Percentiles rank a stretch among this genome's conserved stretches.
Evolutionary conservation across 2,797 vertebrate species (phyloP).

Genomic region (Acridotheres tristis): DNA sequence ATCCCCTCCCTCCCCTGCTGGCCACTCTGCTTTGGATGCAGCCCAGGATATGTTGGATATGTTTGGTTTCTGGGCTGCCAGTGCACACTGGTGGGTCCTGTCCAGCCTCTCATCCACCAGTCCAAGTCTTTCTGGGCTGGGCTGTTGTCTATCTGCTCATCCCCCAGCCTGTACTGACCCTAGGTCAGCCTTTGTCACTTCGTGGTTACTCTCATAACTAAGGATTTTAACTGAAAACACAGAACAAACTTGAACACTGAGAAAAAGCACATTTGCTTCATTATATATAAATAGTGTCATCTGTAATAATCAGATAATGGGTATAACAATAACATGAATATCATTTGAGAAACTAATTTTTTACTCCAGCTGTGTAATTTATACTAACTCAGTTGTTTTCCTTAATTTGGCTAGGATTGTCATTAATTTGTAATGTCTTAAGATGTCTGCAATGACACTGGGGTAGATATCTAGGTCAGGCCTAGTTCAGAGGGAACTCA

Average conservation of each 20-base stretch:
- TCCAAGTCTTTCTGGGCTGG: neutral
- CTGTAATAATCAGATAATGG: constrained; percentile 14
- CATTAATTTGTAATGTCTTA: neutral
- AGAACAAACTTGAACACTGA: neutral
- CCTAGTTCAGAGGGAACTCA: neutral
- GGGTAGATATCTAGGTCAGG: neutral
- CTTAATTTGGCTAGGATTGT: neutral
- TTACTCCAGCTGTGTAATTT: neutral
- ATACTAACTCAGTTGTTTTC: neutral
- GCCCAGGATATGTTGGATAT: no score
- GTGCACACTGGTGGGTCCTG: neutral
- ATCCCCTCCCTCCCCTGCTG: neutral
- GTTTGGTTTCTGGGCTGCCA: neutral
- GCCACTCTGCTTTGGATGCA: neutral
- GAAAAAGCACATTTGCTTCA: neutral
- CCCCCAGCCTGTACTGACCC: neutral
- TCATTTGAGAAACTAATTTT: neutral
- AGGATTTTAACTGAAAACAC: neutral
- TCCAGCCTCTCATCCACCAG: neutral
- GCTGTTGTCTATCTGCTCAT: neutral
- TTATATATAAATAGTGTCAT: constrained; percentile 2
- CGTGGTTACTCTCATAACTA: neutral
- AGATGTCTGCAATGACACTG: neutral
- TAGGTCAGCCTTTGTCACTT: neutral
- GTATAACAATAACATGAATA: neutral